Evolutionary conservation across 2,797 vertebrate species (phyloP).

Genomic region (Tenualosa thibaudeaui): DNA sequence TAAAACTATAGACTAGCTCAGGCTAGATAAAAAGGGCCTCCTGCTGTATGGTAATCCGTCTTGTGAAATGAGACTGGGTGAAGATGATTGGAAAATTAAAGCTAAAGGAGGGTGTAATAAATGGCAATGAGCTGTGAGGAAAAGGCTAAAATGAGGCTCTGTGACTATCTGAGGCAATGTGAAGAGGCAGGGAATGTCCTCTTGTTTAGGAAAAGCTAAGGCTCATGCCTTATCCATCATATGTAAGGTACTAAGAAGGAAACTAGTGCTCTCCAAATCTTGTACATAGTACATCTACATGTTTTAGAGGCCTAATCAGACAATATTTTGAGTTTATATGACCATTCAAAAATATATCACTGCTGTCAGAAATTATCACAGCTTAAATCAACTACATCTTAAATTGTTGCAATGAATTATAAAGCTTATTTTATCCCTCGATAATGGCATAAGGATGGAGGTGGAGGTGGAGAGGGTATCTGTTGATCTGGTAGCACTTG

Average conservation of each 20-base stretch:
- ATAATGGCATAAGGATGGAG: too few relatives aligned
- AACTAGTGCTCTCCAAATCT: not conserved
- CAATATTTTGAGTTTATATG: not conserved
- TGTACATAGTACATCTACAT: not conserved
- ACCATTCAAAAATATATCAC: not conserved
- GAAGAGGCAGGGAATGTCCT: not conserved
- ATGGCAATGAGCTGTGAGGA: constrained; percentile 8
- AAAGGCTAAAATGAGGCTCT: constrained; percentile 19
- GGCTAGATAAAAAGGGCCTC: not conserved
- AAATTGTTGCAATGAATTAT: too few relatives aligned
- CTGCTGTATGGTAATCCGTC: not conserved
- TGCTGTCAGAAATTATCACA: not conserved
- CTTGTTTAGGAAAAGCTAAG: not conserved
- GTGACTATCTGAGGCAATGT: not conserved
- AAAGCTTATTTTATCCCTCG: too few relatives aligned
- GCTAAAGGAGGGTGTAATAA: constrained; percentile 37
- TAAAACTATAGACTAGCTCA: constrained; percentile 2
- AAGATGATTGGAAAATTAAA: constrained; percentile 24
- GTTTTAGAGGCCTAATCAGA: not conserved
- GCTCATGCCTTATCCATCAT: not conserved
- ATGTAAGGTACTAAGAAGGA: not conserved
- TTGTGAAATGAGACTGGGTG: not conserved
- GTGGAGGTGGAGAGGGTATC: too few relatives aligned
- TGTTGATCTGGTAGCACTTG: too few relatives aligned
- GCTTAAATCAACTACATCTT: too few relatives aligned